Base-by-base conservation (phyloP, 2,797 vertebrate genomes). In the Neosilurus mollespiculum region DNA sequence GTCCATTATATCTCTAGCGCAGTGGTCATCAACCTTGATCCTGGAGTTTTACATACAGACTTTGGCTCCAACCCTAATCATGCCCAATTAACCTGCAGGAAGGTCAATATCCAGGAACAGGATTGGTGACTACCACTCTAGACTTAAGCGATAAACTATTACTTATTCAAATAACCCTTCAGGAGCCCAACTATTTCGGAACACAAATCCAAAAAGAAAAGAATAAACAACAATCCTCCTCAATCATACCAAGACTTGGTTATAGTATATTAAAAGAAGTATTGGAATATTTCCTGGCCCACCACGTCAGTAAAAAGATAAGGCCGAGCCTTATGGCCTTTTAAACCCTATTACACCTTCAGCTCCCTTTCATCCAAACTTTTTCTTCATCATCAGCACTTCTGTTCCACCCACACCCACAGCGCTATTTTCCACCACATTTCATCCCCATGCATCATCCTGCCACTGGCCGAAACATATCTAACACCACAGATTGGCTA, bases 371-470 rank as follows among this genome's bases (percentile, higher is more conserved):
- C 16, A 18, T 73, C 69, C 85, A 90, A 92, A 88, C 87, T 79
- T 89, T 90, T 80, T 73, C 86, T 86, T 67, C 37, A 62, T 78
- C 84, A 85, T 85, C 84, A 72, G 76, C 80, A 82, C 69, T 81
- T 81, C 82, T 76, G 70, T 80, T 73, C 76, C 58, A 26, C 61
- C 86, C 71, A 95, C 93, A 91, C 90, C 73, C 88, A 73, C 84
- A 86, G 85, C 91, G 90, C 92, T 93, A 93, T 94, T 93, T 62
- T 92, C 93, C 90, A 92, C 90, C 90, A 87, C 73, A 86, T 71
- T 86, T 71, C 87, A 88, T 80, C 84, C 86, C 90, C 86, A 89
- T 90, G 56, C 67, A 90, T 92, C 91, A 75, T 86, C 34, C 88
- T 86, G 87, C 87, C 90, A 80, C 80, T 37, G 88, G 77, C 79